Percentiles rank a stretch among this genome's conserved stretches.
Conservation (phyloP, 2,888 invertebrate species). For the Lumbricus terrestris region DNA sequence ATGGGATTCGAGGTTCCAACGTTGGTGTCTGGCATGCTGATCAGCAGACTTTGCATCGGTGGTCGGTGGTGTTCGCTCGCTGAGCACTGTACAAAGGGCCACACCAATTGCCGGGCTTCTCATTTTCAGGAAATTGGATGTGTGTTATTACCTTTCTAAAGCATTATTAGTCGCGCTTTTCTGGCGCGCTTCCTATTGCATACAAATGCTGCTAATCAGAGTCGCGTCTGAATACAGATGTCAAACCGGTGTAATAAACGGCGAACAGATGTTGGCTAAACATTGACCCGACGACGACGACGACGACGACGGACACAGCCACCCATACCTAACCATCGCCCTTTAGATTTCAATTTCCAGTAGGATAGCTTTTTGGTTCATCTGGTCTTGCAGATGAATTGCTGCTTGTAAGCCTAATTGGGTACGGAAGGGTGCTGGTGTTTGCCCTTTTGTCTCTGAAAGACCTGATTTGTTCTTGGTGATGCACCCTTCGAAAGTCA, state of each 20-base stretch:
- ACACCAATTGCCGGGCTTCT: not conserved
- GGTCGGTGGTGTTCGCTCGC: not conserved
- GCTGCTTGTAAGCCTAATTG: not conserved
- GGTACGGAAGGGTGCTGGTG: not conserved
- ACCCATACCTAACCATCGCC: no score
- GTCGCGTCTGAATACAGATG: not conserved
- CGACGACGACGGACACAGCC: not conserved
- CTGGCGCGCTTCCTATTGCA: not conserved
- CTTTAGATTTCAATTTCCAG: not conserved
- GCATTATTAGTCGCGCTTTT: not conserved
- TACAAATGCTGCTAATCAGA: conserved; percentile 16
- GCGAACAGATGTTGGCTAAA: not conserved
- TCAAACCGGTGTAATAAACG: not conserved
- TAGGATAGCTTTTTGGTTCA: not conserved
- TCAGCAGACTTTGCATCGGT: no score
- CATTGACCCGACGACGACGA: no score
- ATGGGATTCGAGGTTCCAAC: not conserved
- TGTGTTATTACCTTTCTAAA: conserved; percentile 11
- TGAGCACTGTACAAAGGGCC: not conserved
- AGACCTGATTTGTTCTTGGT: not conserved
- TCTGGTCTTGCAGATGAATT: not conserved
- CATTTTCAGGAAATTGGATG: conserved; percentile 11
- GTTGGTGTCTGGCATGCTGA: conserved; percentile 7
- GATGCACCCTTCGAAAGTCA: no score
- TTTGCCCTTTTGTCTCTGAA: not conserved